These are phyloP conservation scores for Albula goreensis DNA, from an alignment of 2,113 vertebrate genomes.

Conservation along the genomic window DNA sequence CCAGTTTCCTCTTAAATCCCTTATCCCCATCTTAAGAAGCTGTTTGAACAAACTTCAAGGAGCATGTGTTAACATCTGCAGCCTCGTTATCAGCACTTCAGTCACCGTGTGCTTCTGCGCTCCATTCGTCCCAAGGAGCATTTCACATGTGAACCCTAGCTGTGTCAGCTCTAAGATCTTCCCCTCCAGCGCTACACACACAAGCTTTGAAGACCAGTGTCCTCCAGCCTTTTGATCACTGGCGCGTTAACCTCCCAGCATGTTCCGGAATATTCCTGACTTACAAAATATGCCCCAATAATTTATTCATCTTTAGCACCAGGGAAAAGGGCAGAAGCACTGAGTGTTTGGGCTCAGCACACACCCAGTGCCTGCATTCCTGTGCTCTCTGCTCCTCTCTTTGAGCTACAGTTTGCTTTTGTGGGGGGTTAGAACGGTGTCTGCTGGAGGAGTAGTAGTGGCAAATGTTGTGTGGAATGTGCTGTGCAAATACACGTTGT, in stretches of 20 bases:
- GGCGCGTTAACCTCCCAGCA: slow-evolving; percentile 34
- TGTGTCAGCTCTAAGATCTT: neutral
- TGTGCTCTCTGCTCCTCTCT: no score
- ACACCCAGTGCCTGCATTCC: no score
- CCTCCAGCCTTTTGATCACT: slow-evolving; percentile 29
- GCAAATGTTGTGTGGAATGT: no score
- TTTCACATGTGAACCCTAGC: neutral
- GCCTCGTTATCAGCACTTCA: neutral
- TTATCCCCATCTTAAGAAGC: neutral
- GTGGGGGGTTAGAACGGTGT: no score
- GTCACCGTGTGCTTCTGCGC: neutral
- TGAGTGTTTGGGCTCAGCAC: no score
- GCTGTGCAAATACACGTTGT: no score
- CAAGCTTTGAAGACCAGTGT: neutral
- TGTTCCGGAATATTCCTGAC: slow-evolving; percentile 30
- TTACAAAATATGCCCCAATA: slow-evolving; percentile 29
- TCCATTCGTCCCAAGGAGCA: neutral
- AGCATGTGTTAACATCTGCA: neutral
- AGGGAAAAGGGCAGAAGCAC: no score
- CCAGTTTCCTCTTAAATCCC: neutral
- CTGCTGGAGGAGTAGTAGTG: no score
- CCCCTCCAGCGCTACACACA: neutral
- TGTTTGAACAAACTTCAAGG: neutral
- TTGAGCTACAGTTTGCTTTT: no score
- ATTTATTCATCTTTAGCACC: slow-evolving; percentile 34